Evolutionary conservation across 2,797 vertebrate species (phyloP).

Genomic region (Holocentrus rufus): DNA sequence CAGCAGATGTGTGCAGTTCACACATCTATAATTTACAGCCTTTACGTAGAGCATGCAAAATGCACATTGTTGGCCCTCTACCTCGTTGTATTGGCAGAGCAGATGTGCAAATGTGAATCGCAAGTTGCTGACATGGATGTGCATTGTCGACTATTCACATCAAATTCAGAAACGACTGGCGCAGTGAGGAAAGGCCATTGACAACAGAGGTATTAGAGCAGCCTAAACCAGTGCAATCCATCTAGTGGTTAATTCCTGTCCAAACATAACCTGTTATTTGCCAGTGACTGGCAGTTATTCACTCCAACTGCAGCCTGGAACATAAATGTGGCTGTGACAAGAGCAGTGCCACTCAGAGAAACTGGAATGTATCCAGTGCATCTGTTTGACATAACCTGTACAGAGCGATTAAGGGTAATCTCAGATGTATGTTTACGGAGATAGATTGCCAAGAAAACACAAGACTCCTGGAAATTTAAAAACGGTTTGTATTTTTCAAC

Average conservation of each 20-base stretch:
- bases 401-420: slow-evolving; percentile 37
- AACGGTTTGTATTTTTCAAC: slow-evolving; percentile 53
- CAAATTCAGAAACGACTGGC: slow-evolving; percentile 45
- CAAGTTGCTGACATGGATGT: slow-evolving; percentile 43
- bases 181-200: slow-evolving; percentile 53
- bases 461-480: slow-evolving; percentile 47
- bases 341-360: slow-evolving; percentile 39
- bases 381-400: slow-evolving; percentile 33
- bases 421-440: slow-evolving; percentile 53
- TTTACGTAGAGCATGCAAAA: slow-evolving; percentile 20
- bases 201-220: slow-evolving; percentile 52
- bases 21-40: background rate
- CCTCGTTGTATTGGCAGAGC: slow-evolving; percentile 30
- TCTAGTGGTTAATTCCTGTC: slow-evolving; percentile 51
- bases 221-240: slow-evolving; percentile 39
- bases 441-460: slow-evolving; percentile 51
- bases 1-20: slow-evolving; percentile 7
- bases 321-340: slow-evolving; percentile 33
- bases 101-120: slow-evolving; percentile 26
- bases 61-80: slow-evolving; percentile 33
- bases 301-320: slow-evolving; percentile 27
- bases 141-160: slow-evolving; percentile 47
- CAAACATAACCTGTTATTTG: slow-evolving; percentile 44
- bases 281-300: slow-evolving; percentile 40
- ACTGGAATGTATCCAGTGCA: slow-evolving; percentile 15